Conservation (phyloP, 2,113 vertebrate species). For the Catagonus wagneri region DNA sequence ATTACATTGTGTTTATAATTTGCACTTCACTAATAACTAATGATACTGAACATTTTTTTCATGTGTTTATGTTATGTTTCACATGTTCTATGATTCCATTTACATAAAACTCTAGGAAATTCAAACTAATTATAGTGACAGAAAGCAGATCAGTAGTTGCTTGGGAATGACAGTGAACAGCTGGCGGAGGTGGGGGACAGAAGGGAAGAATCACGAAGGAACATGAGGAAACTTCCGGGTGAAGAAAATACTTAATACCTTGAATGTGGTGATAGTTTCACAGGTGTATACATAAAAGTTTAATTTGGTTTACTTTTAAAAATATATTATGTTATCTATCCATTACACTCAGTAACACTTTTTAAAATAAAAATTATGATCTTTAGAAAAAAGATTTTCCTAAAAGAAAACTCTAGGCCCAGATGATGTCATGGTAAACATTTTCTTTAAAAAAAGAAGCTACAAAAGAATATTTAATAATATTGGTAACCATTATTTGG, state of each 20-base stretch:
- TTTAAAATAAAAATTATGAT: conserved; percentile 18
- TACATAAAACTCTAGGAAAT: conserved; percentile 20
- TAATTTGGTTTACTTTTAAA: neutral
- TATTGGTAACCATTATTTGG: neutral
- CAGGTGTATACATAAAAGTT: neutral
- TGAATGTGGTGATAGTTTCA: neutral
- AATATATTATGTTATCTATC: neutral
- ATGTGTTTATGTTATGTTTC: too few relatives aligned
- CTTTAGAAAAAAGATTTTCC: neutral
- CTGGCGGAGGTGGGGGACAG: neutral
- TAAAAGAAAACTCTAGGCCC: neutral
- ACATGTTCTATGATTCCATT: conserved; percentile 11
- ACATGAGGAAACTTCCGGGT: neutral
- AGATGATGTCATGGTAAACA: neutral
- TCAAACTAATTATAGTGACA: neutral
- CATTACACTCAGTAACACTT: neutral
- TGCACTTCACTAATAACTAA: too few relatives aligned
- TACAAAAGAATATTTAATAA: neutral
- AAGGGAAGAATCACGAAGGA: neutral
- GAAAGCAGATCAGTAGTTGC: neutral
- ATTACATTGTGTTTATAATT: too few relatives aligned
- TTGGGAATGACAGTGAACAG: neutral
- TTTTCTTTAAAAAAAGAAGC: neutral
- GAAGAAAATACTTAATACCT: neutral
- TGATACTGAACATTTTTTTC: too few relatives aligned